These are phyloP conservation scores for Crematogaster levior DNA, from an alignment of 2,888 invertebrate species.

Conservation along the genomic window DNA sequence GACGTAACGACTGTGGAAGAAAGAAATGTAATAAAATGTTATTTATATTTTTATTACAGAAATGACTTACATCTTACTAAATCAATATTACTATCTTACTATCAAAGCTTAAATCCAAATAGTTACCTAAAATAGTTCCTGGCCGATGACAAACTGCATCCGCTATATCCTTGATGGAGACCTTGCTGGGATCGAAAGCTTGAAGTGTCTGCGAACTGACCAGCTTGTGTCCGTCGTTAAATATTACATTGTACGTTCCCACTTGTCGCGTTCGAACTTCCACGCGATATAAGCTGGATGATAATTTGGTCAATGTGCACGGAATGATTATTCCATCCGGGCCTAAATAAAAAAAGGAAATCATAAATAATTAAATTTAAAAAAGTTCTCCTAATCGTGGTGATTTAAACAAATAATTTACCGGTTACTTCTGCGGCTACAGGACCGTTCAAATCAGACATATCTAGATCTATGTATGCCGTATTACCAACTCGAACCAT, in stretches of 20 bases:
- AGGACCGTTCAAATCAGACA: constrained; percentile 84
- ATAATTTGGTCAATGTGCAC: constrained; percentile 86
- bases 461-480: constrained; percentile 84
- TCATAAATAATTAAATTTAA: background rate
- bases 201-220: constrained; percentile 88
- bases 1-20: constrained; percentile 89
- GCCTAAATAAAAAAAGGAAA: constrained; percentile 77
- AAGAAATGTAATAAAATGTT: background rate
- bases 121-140: constrained; percentile 90
- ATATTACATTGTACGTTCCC: constrained; percentile 91
- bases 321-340: constrained; percentile 87
- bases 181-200: constrained; percentile 92
- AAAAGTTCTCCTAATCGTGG: background rate
- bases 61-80: background rate
- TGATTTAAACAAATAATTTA: constrained; percentile 71
- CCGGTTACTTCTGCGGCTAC: constrained; percentile 86
- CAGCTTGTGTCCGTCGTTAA: constrained; percentile 88
- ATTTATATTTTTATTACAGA: background rate
- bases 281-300: constrained; percentile 89
- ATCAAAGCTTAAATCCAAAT: constrained; percentile 1
- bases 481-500: constrained; percentile 83
- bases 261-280: constrained; percentile 92
- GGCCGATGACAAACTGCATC: constrained; percentile 94
- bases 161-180: constrained; percentile 90
- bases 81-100: background rate